These are phyloP conservation scores for Porites rus DNA, from an alignment of 92 coral and sea anemone genomes.

Conservation along the genomic window DNA sequence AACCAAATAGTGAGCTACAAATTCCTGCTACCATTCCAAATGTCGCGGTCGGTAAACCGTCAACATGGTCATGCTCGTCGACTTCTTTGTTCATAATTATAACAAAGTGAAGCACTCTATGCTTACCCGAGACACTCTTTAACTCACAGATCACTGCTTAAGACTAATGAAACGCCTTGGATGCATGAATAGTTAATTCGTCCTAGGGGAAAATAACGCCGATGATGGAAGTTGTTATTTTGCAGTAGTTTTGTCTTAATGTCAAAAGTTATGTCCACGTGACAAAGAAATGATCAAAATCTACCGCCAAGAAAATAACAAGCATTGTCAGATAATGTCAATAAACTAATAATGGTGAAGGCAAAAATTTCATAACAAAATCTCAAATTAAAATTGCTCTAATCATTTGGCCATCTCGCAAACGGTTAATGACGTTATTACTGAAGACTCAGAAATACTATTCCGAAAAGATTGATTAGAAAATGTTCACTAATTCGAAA, in stretches of 20 bases:
- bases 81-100: not conserved
- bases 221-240: not conserved
- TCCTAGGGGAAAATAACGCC: not conserved
- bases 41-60: slow-evolving; percentile 9
- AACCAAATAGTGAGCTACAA: slow-evolving; percentile 66
- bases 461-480: no score
- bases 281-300: not conserved
- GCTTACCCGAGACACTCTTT: not conserved
- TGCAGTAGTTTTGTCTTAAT: not conserved
- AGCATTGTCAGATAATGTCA: not conserved
- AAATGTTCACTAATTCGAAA: no score
- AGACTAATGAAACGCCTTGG: slow-evolving; percentile 1
- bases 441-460: no score
- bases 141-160: not conserved
- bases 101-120: not conserved
- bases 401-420: not conserved
- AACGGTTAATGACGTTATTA: not conserved
- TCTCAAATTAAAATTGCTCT: slow-evolving; percentile 1
- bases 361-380: not conserved
- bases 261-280: not conserved
- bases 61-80: not conserved
- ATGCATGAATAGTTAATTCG: not conserved
- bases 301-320: slow-evolving; percentile 1
- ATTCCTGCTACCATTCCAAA: slow-evolving; percentile 57
- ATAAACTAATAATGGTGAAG: not conserved